Evolutionary conservation across 2,797 vertebrate species (phyloP), one percentile per base, ranked within the genome.

Genomic region (Poeciliopsis gracilis): DNA sequence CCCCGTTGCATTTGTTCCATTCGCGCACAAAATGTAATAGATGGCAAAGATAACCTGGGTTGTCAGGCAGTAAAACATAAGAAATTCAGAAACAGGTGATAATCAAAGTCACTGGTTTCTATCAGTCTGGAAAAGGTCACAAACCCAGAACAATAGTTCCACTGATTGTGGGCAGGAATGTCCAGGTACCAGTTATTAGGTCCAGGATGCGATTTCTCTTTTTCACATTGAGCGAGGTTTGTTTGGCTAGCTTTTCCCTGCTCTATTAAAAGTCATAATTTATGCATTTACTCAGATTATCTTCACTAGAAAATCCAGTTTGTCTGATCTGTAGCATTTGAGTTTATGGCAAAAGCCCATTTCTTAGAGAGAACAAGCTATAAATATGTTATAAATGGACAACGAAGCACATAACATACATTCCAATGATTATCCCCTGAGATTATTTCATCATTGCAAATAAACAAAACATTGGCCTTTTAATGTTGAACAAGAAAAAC

Each of bases 401-500:
- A 41, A 67, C 0, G 12, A 36, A 5, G 36, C 13, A 69, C 12
- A 43, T 67, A 82, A 82, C 49, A 84, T 55, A 51, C 47, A 67
- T 41, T 13, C 13, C 51, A 4, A 73, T 25, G 1, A 55, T 53
- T 76, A 4, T 20, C 28, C 57, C 3, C 43, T 72, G 18, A 51
- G 77, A 70, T 49, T 57, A 36, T 33, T 70, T 25, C n/a, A 72
- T 80, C 69, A 79, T 59, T 6, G 12, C 53, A 49, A 49, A 20
- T 49, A 20, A 20, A 49, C 16, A 7, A 18, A 49, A 49, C 47
- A 49, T 9, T 51, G 49, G 7, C 55, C 67, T 77, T 73, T 49
- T 0, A 30, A 73, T 53, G 84, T 30, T 79, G 82, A 41, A n/a
- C 66, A 66, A 63, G 43, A 66, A 63, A 74, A 76, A 81, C 33